A percentile compares a stretch with the other conserved stretches of the same genome.
These are phyloP conservation scores for Tamias sibiricus DNA, from an alignment of 2,113 vertebrate genomes.

Conservation along the genomic window DNA sequence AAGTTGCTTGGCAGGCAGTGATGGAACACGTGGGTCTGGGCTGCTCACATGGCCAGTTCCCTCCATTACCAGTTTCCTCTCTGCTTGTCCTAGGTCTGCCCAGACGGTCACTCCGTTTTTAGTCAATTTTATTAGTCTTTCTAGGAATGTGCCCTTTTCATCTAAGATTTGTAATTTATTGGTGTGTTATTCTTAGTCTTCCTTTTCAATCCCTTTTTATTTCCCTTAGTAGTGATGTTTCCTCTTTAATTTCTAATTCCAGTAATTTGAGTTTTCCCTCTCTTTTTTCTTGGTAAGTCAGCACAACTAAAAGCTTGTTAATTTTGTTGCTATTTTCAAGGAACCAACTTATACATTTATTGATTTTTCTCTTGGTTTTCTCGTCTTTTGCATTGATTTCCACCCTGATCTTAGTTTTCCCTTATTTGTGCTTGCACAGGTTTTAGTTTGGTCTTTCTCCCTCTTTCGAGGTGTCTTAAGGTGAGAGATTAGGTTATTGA, in stretches of 20 bases:
- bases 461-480: background rate
- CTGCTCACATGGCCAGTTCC: background rate
- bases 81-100: background rate
- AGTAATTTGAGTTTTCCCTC: background rate
- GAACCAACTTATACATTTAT: background rate
- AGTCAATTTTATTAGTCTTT: background rate
- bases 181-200: background rate
- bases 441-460: background rate
- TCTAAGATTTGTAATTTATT: background rate
- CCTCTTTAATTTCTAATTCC: background rate
- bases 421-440: background rate
- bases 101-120: background rate
- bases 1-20: background rate
- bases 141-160: background rate
- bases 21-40: background rate
- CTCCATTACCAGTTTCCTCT: background rate
- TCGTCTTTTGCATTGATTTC: background rate
- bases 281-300: background rate
- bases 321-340: constrained; percentile 3
- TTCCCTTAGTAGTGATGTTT: background rate
- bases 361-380: background rate
- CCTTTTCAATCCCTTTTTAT: background rate
- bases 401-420: background rate
- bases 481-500: background rate
- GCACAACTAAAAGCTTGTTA: background rate